Evolutionary conservation across 2,797 vertebrate genomes (phyloP), one percentile per base, ranked within the genome.

Genomic region (Acrocephalus scirpaceus): DNA sequence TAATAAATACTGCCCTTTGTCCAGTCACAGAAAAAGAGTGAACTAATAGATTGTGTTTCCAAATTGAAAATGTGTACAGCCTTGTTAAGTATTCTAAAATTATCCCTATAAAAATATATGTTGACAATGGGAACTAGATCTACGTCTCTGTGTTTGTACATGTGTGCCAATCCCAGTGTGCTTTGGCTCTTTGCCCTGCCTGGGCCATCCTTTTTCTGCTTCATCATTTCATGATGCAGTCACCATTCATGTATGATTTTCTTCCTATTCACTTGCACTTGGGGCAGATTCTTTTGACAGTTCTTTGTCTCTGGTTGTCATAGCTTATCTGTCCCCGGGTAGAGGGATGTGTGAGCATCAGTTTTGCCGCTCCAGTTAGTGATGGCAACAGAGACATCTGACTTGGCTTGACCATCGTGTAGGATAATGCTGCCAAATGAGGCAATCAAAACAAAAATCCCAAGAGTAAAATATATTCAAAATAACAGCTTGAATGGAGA

Each of bases 1-100:
- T 77, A 83, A 92, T 95, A 96, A 94, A 95, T 91, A 88, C 25
- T 44, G 70, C 70, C 60, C 87, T 91, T 90, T 90, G 77, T 76
- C 77, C 88, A 74, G 56, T 32, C 48, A 21, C 34, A 62, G 53
- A 74, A 81, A 88, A 93, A 58, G n/a, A 84, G 34, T 74, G 76
- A 92, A 85, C 84, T 88, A 93, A 71, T 82, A 48, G n/a, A 50
- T 87, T 58, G 64, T 75, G 50, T 84, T 86, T 80, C 81, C 65
- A 88, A 84, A 60, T 26, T 64, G 51, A 84, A 88, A 95, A 86
- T 50, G 27, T 60, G 17, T 60, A 78, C 67, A 67, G 30, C 67
- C 73, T 79, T 67, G 82, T 85, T 87, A 95, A 85, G 87, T 57
- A 79, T 34, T 85, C 64, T 85, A 77, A 88, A 93, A 90, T 64